Conservation (phyloP, 2,113 vertebrate genomes). For the Apistogramma diplotaenia region DNA sequence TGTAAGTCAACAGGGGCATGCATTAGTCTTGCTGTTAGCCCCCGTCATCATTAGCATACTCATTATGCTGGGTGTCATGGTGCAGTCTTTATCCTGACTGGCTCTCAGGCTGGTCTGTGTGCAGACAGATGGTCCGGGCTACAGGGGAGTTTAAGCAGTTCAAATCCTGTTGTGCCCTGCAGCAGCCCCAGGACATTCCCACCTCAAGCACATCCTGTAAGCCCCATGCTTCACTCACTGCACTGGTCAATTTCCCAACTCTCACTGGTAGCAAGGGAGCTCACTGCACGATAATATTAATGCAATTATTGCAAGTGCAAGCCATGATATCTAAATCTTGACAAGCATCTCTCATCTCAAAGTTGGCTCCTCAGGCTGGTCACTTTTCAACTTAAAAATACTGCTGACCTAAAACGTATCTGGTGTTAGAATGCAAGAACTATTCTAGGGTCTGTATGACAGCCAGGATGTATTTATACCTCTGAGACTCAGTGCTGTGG, state of each 20-base stretch:
- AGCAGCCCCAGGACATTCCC: background rate
- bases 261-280: background rate
- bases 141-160: conserved; percentile 18
- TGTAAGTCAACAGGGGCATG: background rate
- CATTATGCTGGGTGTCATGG: background rate
- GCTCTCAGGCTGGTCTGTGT: background rate
- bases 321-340: background rate
- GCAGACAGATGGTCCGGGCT: conserved; percentile 52
- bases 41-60: conserved; percentile 21
- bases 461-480: conserved; percentile 38
- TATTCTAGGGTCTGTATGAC: conserved; percentile 19
- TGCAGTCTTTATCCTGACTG: conserved; percentile 23
- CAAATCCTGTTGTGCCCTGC: conserved; percentile 33
- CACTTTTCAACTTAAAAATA: conserved; percentile 35
- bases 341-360: background rate
- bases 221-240: background rate
- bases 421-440: conserved; percentile 37
- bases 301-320: too few relatives aligned
- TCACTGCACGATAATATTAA: too few relatives aligned
- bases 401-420: conserved; percentile 11
- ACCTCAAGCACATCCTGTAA: background rate
- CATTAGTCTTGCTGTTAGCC: background rate
- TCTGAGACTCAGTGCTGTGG: background rate
- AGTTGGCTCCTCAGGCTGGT: conserved; percentile 27
- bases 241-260: background rate